Evolutionary conservation across 1,140 invertebrate genomes (phyloP).

Genomic region (Euglossa dilemma): DNA sequence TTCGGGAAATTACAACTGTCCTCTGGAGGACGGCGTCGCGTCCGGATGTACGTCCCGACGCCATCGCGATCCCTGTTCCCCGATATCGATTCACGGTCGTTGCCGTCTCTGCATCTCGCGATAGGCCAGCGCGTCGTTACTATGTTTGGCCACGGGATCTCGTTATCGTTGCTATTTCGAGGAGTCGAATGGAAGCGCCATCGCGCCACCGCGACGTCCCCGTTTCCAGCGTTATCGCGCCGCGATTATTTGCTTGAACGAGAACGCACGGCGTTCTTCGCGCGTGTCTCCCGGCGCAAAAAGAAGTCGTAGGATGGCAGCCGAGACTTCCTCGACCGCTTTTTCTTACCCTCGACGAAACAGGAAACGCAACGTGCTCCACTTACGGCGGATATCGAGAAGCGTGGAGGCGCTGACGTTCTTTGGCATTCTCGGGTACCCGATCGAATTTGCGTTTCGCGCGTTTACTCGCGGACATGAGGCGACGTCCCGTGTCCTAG

Average conservation of each 20-base stretch:
- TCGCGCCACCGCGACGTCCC: too few species aligned
- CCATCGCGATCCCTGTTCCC: conserved; percentile 14
- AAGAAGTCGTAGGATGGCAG: neutral
- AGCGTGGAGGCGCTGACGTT: neutral
- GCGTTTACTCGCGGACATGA: too few species aligned
- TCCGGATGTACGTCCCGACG: neutral
- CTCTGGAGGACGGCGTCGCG: neutral
- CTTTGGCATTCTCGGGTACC: neutral
- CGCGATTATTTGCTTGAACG: neutral
- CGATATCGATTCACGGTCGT: neutral
- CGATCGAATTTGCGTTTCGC: too few species aligned
- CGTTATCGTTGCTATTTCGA: too few species aligned
- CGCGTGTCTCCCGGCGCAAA: neutral
- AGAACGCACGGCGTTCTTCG: neutral
- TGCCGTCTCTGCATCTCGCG: neutral
- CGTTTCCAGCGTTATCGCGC: neutral
- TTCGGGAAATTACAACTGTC: conserved; percentile 53
- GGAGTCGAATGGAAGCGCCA: too few species aligned
- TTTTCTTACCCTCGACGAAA: neutral
- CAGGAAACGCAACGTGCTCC: neutral
- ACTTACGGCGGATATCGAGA: neutral
- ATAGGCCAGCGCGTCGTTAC: neutral
- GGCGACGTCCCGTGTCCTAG: too few species aligned
- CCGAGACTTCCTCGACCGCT: neutral
- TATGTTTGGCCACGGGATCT: neutral